Base-by-base conservation (phyloP, 2,797 vertebrate species). In the Enteromius fasciolatus region DNA sequence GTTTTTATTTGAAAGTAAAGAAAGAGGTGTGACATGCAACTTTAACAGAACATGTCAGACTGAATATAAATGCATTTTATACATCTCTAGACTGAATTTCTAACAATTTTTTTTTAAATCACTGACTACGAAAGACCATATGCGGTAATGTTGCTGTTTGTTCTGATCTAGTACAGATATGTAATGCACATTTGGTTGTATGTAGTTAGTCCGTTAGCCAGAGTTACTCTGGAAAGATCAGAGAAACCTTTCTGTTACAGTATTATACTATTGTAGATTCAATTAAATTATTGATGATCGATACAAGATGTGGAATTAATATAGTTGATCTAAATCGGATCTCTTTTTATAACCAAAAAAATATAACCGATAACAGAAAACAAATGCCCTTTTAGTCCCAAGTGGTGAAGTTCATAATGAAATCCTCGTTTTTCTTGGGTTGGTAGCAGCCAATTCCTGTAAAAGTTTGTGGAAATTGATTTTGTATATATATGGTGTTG, bases 371-470 rank as follows among this genome's bases (percentile, higher is more conserved):
- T 39, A 39, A n/a, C 18, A 14, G 5, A n/a, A 33, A 61, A 15
- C 5, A 61, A 61, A 61, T 15, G 59, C 10, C 10, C 46, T 44
- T 44, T 66, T 64, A 44, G 5, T 0, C n/a, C 90, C 89, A 89
- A 5, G 69, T 88, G 80, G 84, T 92, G 83, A 91, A 90, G 68
- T 87, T 90, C 1, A 94, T 89, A 76, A 93, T 20, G 69, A 94
- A 91, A 68, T 91, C 87, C 57, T 94, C 90, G 4, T 91, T 63
- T 20, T 14, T 67, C 82, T 78, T 77, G 0, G 90, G 91, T 73
- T 2, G 85, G 86, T 92, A 93, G 86, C 92, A 93, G 82, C 91
- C 88, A 2, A 93, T 79, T 80, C 92, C 91, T 93, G 90, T 59
- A 33, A 52, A 81, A 59, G 14, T 25, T 25, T 15, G 15, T 11